phyloP scores from a whole-genome alignment of 2,797 vertebrate genomes.

The Poeciliopsis gracilis region DNA sequence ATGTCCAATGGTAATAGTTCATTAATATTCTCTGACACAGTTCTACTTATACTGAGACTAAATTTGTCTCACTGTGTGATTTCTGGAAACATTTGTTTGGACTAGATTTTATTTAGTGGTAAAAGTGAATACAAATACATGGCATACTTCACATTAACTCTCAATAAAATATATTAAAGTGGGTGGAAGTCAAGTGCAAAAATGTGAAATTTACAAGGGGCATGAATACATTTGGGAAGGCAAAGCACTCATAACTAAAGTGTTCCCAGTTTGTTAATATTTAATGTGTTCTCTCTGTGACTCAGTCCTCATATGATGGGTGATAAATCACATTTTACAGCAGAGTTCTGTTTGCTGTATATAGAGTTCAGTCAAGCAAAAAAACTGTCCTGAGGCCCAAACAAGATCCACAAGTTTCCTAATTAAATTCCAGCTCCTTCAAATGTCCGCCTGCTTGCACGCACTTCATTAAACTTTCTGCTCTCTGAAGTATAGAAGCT shows the following conservation, averaged over 20 bases:
- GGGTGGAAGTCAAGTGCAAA: neutral
- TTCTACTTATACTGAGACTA: neutral
- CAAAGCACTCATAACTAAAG: neutral
- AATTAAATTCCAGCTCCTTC: constrained; percentile 23
- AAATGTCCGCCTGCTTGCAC: constrained; percentile 10
- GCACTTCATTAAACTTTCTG: constrained; percentile 24
- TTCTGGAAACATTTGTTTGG: neutral
- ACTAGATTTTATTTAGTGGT: neutral
- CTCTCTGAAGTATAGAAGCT: constrained; percentile 9
- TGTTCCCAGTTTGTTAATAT: neutral
- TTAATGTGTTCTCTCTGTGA: neutral
- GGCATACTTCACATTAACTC: neutral
- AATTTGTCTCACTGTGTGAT: neutral
- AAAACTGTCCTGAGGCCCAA: constrained; percentile 31
- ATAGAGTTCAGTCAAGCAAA: constrained; percentile 37
- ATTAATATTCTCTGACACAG: neutral
- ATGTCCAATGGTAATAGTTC: neutral
- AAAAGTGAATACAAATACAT: neutral
- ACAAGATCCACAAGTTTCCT: constrained; percentile 29
- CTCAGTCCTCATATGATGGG: constrained; percentile 1
- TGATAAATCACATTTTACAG: constrained; percentile 9
- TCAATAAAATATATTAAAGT: neutral
- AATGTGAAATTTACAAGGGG: neutral
- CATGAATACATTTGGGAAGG: neutral
- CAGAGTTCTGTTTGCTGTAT: constrained; percentile 20